These are phyloP conservation scores for Merluccius polli DNA, from an alignment of 2,797 vertebrate species.

Conservation along the genomic window DNA sequence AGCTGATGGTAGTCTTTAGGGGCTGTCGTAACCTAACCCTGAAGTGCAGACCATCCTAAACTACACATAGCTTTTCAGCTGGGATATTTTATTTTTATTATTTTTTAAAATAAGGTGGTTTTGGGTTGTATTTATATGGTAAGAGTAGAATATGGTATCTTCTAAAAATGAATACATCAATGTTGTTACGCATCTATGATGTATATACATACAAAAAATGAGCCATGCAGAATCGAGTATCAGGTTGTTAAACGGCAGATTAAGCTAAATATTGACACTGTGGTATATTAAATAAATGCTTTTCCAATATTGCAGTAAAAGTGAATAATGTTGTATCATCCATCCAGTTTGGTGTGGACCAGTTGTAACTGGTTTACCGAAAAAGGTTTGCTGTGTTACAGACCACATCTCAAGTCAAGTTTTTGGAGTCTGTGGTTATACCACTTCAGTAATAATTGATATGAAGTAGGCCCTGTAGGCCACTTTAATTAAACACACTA, in stretches of 20 bases:
- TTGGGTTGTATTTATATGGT: not conserved
- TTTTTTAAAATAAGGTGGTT: not conserved
- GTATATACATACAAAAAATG: slow-evolving; percentile 32
- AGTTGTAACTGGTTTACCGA: slow-evolving; percentile 56
- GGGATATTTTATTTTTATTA: not conserved
- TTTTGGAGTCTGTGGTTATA: slow-evolving; percentile 54
- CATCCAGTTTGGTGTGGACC: slow-evolving; percentile 45
- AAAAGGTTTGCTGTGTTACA: slow-evolving; percentile 54
- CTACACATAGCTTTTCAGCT: slow-evolving; percentile 2
- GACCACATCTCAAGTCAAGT: slow-evolving; percentile 58
- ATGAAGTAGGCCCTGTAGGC: slow-evolving; percentile 51
- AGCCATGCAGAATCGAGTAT: slow-evolving; percentile 31
- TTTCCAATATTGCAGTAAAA: slow-evolving; percentile 58
- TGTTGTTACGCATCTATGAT: slow-evolving; percentile 26
- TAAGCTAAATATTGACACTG: slow-evolving; percentile 48
- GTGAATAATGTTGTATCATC: slow-evolving; percentile 56
- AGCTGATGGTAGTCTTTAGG: slow-evolving; percentile 47
- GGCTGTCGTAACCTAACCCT: slow-evolving; percentile 67
- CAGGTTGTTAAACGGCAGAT: slow-evolving; percentile 35
- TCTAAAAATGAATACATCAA: slow-evolving; percentile 30
- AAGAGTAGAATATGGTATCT: not conserved
- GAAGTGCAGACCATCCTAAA: slow-evolving; percentile 55
- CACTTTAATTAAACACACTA: slow-evolving; percentile 57
- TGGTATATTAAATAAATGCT: slow-evolving; percentile 52
- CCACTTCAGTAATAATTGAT: slow-evolving; percentile 59